Conservation (phyloP, 1,140 invertebrate species). For the Papilio dardanus region DNA sequence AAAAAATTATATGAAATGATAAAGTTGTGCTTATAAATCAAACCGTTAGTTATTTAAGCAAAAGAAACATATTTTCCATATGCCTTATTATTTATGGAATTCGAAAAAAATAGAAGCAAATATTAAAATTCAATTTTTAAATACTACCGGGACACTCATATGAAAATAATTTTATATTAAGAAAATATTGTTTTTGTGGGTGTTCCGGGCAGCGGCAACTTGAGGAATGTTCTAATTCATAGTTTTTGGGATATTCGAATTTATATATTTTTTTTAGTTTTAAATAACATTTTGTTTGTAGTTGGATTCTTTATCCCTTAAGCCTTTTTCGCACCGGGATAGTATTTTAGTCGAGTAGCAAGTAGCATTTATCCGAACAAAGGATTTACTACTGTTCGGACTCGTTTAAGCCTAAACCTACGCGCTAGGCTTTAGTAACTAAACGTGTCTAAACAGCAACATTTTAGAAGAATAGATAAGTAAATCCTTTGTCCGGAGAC, state of each 20-base stretch:
- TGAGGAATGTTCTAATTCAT: not conserved
- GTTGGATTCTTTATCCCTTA: not conserved
- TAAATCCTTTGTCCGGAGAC: too few species aligned
- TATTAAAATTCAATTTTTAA: not conserved
- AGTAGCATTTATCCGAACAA: too few species aligned
- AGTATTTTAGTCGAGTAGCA: too few species aligned
- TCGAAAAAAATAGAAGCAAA: not conserved
- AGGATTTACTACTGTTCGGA: too few species aligned
- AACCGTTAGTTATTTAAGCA: too few species aligned
- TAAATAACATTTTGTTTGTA: slow-evolving; percentile 5
- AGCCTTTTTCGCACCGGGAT: too few species aligned
- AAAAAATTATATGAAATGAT: too few species aligned
- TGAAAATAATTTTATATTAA: not conserved
- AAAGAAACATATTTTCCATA: not conserved
- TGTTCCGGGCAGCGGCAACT: not conserved
- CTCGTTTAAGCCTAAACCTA: too few species aligned
- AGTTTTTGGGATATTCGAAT: not conserved
- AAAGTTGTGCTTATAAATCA: not conserved
- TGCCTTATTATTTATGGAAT: not conserved
- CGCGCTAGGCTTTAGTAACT: too few species aligned
- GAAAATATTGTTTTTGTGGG: not conserved
- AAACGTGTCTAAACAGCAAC: too few species aligned
- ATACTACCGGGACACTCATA: not conserved
- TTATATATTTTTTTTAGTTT: not conserved
- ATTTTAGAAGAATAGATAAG: too few species aligned